phyloP scores from a whole-genome alignment of 2,797 vertebrate genomes.

The Syngnathus rostellatus region DNA sequence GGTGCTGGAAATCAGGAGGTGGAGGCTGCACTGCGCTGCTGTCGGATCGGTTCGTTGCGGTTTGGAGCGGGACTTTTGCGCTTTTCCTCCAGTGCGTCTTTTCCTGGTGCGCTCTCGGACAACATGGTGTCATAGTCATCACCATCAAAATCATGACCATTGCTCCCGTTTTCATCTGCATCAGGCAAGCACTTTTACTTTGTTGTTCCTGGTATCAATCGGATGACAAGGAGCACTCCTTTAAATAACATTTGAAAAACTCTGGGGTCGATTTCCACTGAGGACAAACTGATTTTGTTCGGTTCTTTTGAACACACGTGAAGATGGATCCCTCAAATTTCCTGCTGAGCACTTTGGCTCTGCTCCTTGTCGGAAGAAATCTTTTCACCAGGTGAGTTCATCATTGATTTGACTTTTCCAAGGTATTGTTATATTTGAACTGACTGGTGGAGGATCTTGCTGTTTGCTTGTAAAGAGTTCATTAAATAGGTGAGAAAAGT shows the following conservation, averaged over 20 bases:
- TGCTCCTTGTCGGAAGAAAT: slow-evolving; percentile 71
- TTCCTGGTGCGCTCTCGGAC: slow-evolving; percentile 30
- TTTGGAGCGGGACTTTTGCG: slow-evolving; percentile 23
- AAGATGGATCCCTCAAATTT: slow-evolving; percentile 75
- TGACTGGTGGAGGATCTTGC: background rate
- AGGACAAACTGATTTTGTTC: slow-evolving; percentile 36
- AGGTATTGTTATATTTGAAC: slow-evolving; percentile 8
- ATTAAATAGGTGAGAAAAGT: slow-evolving; percentile 13
- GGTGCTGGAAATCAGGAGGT: slow-evolving; percentile 26
- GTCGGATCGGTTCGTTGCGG: slow-evolving; percentile 25
- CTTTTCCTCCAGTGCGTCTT: slow-evolving; percentile 18
- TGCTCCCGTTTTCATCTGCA: slow-evolving; percentile 14
- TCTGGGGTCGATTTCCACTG: slow-evolving; percentile 9
- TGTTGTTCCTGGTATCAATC: slow-evolving; percentile 35
- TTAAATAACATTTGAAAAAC: slow-evolving; percentile 33
- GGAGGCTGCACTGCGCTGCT: slow-evolving; percentile 10
- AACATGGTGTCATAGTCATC: slow-evolving; percentile 42
- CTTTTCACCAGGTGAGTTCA: slow-evolving; percentile 80
- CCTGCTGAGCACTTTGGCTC: slow-evolving; percentile 66
- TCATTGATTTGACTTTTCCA: slow-evolving; percentile 10
- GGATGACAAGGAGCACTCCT: slow-evolving; percentile 47
- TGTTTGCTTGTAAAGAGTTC: background rate
- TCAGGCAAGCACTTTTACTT: slow-evolving; percentile 49
- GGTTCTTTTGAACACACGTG: slow-evolving; percentile 15
- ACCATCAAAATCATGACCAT: slow-evolving; percentile 3